phyloP scores from a whole-genome alignment of 2,113 vertebrate genomes.

The Steatornis caripensis region DNA sequence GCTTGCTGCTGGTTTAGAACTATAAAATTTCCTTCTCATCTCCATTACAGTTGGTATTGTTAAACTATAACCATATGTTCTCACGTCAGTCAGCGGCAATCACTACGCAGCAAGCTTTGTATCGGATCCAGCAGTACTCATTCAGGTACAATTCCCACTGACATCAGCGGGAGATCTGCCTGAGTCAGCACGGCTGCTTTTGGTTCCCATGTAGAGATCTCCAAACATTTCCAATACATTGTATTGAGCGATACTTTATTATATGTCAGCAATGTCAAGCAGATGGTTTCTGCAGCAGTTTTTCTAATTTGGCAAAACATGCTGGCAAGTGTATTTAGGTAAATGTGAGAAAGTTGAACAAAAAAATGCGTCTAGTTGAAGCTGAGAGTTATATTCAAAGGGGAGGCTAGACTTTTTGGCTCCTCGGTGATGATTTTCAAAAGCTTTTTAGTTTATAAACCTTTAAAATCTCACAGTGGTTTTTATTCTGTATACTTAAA shows the following conservation, averaged over 20 bases:
- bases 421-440: background rate
- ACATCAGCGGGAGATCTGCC: constrained; percentile 5
- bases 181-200: constrained; percentile 35
- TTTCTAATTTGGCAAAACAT: constrained; percentile 26
- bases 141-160: constrained; percentile 37
- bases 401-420: constrained; percentile 16
- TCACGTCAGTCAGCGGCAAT: background rate
- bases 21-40: background rate
- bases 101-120: background rate
- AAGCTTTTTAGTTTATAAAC: constrained; percentile 12
- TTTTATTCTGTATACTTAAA: constrained; percentile 20
- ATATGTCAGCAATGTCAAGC: constrained; percentile 15
- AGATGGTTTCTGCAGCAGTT: constrained; percentile 56
- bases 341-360: background rate
- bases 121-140: background rate
- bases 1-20: too few relatives aligned
- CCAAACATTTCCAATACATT: constrained; percentile 52
- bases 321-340: constrained; percentile 36
- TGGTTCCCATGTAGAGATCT: constrained; percentile 43
- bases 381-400: background rate
- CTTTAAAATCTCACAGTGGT: background rate
- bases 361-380: background rate
- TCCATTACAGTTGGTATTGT: background rate
- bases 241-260: background rate
- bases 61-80: constrained; percentile 37